Evolutionary conservation across 2,113 vertebrate species (phyloP).

Genomic region (Actinemys pallida): DNA sequence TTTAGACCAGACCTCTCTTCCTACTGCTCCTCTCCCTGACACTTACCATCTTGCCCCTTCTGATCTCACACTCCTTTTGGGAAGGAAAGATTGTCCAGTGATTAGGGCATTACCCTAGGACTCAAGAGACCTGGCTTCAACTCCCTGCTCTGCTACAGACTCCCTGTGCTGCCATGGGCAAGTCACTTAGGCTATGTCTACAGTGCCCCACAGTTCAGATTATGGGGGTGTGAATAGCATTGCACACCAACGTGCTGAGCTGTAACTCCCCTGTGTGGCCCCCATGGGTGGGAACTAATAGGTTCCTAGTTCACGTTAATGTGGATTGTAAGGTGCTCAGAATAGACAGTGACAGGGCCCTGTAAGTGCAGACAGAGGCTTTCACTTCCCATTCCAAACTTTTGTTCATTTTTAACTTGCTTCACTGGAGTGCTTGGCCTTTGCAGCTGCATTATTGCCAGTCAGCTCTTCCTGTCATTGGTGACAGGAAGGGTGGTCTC

Average conservation of each 20-base stretch:
- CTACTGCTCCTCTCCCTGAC: neutral
- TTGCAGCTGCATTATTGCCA: neutral
- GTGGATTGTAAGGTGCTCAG: neutral
- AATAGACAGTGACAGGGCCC: neutral
- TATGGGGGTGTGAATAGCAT: too few species aligned
- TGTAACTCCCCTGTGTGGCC: too few species aligned
- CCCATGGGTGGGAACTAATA: neutral
- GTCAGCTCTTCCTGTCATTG: neutral
- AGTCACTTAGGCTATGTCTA: too few species aligned
- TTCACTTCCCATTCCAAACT: neutral
- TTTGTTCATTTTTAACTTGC: neutral
- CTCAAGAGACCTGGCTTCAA: neutral
- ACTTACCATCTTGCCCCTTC: neutral
- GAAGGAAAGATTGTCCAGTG: neutral
- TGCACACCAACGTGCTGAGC: too few species aligned
- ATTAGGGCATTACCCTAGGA: neutral
- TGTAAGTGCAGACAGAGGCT: neutral
- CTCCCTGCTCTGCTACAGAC: neutral
- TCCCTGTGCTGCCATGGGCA: neutral
- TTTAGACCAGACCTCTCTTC: neutral
- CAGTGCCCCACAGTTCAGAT: too few species aligned
- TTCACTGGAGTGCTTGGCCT: neutral
- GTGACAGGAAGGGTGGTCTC: neutral
- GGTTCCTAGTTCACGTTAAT: neutral
- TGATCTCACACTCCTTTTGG: neutral